phyloP scores from a whole-genome alignment of 2,888 invertebrate genomes.

The Dendrolimus pini region DNA sequence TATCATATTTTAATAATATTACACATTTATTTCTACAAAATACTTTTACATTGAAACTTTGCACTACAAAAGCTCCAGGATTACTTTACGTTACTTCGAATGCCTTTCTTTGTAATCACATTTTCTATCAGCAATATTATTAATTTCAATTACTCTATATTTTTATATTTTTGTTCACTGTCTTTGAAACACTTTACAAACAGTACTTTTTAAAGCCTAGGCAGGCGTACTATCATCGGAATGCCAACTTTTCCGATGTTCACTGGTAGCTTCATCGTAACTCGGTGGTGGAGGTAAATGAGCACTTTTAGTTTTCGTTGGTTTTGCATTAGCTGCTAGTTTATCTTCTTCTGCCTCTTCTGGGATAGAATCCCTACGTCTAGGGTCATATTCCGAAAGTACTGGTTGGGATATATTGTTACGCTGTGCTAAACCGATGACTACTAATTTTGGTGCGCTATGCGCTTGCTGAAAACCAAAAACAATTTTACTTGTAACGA shows the following conservation, averaged over 20 bases:
- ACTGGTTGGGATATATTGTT: conserved; percentile 79
- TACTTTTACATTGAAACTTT: too few species aligned
- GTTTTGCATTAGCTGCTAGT: conserved; percentile 36
- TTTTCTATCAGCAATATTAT: too few species aligned
- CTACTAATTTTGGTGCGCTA: conserved; percentile 79
- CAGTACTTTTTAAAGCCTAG: conserved; percentile 24
- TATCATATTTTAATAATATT: too few species aligned
- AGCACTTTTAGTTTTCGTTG: conserved; percentile 53
- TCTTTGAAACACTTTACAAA: too few species aligned
- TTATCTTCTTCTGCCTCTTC: conserved; percentile 75
- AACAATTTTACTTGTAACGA: too few species aligned
- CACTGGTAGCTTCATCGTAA: conserved; percentile 58
- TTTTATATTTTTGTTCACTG: too few species aligned
- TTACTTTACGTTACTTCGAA: too few species aligned
- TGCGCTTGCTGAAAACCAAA: conserved; percentile 68
- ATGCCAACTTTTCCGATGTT: conserved; percentile 71
- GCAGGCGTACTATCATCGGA: conserved; percentile 68
- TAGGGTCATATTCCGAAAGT: conserved; percentile 74
- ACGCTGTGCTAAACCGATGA: conserved; percentile 60
- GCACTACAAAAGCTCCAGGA: too few species aligned
- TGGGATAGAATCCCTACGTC: conserved; percentile 78
- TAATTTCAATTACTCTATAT: too few species aligned
- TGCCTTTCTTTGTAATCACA: too few species aligned
- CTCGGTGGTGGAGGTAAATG: conserved; percentile 56
- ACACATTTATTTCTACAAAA: too few species aligned